Base-by-base conservation (phyloP, 2,113 vertebrate species). In the Grammomys surdaster region DNA sequence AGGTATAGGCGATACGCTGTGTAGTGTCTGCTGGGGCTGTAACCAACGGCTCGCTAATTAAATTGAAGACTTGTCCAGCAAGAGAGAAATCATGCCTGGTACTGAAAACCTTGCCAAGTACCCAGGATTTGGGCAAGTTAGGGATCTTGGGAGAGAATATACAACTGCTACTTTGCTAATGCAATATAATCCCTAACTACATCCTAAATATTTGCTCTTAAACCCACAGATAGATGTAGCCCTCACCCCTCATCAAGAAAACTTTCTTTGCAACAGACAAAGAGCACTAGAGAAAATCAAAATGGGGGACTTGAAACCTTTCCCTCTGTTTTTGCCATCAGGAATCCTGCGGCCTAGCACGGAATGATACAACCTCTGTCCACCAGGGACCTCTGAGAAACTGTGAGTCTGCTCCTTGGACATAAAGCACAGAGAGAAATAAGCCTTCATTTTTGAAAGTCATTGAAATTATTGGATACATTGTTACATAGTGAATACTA, bases 291-390 rank as follows among this genome's bases (percentile, higher is more conserved):
- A 82, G 56, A 60, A 14, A 40, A 60, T 20, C 20, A 82, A 60
- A 82, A 40, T 40, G 22, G 12, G 12, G 11, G 20, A 22, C 1
- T 7, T 36, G 36, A 60, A 26, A 3, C 12, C 22, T 82, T 82
- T 26, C 28, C 12, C 6, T 40, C 36, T 58, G 54, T 13, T 28
- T 28, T 17, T 80, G 20, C 51, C 6, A 80, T 4, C 3, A 36
- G 43, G 36, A 89, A 11, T 26, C 28, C 51, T 31, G 56, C 75
- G 78, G 7, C 17, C 16, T 51, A 48, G 19, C 51, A 48, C 0
- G 4, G 14, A 81, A 56, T 9, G 22, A 1, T 5, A 10, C 14
- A 19, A 5, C 11, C 10, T 72, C 20, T 17, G 0, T 48, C 28
- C 33, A 28, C 0, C 0, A 1, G 0, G 1, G 43, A 3, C 9